These are phyloP conservation scores for Oppia nitens DNA, from an alignment of 1,140 invertebrate species.

Conservation along the genomic window DNA sequence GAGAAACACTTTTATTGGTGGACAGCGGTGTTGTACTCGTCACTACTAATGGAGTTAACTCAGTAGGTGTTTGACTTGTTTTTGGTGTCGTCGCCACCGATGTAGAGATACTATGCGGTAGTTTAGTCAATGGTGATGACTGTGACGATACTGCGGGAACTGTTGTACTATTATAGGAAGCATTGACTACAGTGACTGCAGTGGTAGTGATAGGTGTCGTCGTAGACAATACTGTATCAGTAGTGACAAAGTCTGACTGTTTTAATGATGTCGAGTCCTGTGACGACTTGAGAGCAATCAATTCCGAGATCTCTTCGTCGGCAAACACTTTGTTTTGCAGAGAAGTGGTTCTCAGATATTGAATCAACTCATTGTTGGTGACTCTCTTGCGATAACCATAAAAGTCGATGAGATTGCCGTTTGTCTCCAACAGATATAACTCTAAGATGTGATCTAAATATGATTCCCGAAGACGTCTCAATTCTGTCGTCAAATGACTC, in stretches of 20 bases:
- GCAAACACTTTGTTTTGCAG: conserved; percentile 54
- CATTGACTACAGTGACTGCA: conserved; percentile 2
- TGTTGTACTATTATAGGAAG: background rate
- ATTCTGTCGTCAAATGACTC: conserved; percentile 22
- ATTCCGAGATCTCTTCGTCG: conserved; percentile 38
- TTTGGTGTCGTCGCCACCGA: conserved; percentile 7
- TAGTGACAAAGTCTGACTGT: background rate
- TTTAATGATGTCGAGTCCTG: conserved; percentile 1
- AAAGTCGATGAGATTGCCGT: conserved; percentile 72
- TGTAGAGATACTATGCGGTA: conserved; percentile 17
- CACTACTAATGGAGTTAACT: conserved; percentile 1
- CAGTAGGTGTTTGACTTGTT: conserved; percentile 4
- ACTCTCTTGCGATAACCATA: conserved; percentile 59
- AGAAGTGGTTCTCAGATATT: conserved; percentile 54
- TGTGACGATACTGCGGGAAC: background rate
- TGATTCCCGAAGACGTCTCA: conserved; percentile 28
- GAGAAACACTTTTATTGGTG: conserved; percentile 1
- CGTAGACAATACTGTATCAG: background rate
- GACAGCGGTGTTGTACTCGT: conserved; percentile 3
- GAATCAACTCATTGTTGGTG: conserved; percentile 43
- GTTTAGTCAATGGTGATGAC: conserved; percentile 10
- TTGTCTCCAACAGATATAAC: conserved; percentile 62
- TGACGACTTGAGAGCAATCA: background rate
- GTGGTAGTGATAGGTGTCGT: conserved; percentile 4
- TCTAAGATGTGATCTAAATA: conserved; percentile 65